phyloP scores from a whole-genome alignment of 2,888 invertebrate genomes.

The Phorcus lineatus region DNA sequence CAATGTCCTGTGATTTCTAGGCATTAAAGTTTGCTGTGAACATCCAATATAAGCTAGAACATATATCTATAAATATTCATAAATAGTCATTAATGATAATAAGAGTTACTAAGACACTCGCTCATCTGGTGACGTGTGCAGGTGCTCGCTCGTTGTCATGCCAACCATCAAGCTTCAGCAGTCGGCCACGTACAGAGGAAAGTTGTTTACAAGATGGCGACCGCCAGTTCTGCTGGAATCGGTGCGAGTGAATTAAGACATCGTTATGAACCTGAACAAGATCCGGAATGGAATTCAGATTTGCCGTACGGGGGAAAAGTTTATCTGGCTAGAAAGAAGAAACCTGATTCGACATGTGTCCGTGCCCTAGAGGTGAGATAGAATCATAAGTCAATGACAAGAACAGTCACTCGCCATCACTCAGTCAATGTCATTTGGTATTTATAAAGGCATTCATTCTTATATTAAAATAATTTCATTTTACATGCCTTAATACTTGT shows the following conservation, averaged over 20 bases:
- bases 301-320: constrained; percentile 77
- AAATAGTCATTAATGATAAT: too few species aligned
- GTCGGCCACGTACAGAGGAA: not conserved
- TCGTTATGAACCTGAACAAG: constrained; percentile 46
- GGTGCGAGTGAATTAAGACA: constrained; percentile 41
- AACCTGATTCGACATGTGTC: constrained; percentile 72
- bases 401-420: too few species aligned
- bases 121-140: not conserved
- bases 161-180: constrained; percentile 15
- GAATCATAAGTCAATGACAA: too few species aligned
- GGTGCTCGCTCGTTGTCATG: not conserved
- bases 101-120: too few species aligned
- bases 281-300: constrained; percentile 66
- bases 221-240: constrained; percentile 8
- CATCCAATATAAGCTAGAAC: too few species aligned
- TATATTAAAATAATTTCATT: too few species aligned
- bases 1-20: too few species aligned
- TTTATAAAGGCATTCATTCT: too few species aligned
- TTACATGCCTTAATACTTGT: too few species aligned
- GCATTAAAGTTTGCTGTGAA: too few species aligned
- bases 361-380: constrained; percentile 66
- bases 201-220: constrained; percentile 7
- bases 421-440: too few species aligned
- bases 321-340: constrained; percentile 75
- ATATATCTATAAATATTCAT: too few species aligned